Evolutionary conservation across 1,140 invertebrate genomes (phyloP), one percentile per base, ranked within the genome.

Genomic region (Gonioctena quinquepunctata): DNA sequence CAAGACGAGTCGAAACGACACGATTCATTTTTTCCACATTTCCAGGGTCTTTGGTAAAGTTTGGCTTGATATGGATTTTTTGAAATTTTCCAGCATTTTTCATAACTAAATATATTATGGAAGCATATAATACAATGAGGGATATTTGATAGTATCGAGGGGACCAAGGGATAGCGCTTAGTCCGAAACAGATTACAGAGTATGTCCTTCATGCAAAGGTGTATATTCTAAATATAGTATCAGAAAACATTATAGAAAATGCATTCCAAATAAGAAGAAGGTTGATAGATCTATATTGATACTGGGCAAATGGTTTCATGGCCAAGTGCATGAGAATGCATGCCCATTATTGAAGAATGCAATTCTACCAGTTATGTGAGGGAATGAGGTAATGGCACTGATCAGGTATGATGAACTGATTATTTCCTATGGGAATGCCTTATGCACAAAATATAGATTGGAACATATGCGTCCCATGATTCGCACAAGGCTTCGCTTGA

Each of bases 341-440:
- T 54, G 8, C 16, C 50, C 50, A n/a, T 2, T 54, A 8, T 16
- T 54, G 18, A 54, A 16, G 18, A 22, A 54, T n/a, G n/a, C n/a
- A 18, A 19, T 54, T 54, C 18, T 19, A n/a, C 8, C 16, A 8
- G 16, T 16, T 22, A 6, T 27, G 25, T n/a, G 62, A 8, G 33
- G 49, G 13, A 33, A 64, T 64, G 62, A 64, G 13, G 18, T 49
- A 4, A 49, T 7, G 6, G 49, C 19, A 50, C 3, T 64, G 11
- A 50, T 64, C 7, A 48, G 62, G 19, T 64, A 52, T 54, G 63
- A 65, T 25, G 13, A 26, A 25, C 26, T 65, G 7, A 8, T 65
- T 16, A 65, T 65, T 18, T 25, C 21, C 49, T 52, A 23, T 54
- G 63, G 18, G 3, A 65, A 65, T 23, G 26, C 22, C 13, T 50